Evolutionary conservation across 2,113 vertebrate genomes (phyloP).

Genomic region (Sula dactylatra): DNA sequence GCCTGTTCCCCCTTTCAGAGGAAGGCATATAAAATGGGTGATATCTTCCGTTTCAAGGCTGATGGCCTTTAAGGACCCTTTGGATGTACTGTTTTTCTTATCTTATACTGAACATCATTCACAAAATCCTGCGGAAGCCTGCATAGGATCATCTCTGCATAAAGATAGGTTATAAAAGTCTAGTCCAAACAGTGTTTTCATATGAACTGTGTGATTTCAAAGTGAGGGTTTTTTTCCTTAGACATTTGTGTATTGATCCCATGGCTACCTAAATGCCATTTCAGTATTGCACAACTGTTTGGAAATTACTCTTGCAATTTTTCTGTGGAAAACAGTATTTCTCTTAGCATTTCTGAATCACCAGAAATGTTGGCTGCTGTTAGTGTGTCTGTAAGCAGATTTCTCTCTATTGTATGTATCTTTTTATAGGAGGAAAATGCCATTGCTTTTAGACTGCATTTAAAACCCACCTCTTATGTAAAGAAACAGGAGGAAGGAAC

Average conservation of each 20-base stretch:
- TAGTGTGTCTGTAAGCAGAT: not conserved
- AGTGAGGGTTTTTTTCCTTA: not conserved
- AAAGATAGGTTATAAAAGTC: not conserved
- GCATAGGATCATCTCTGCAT: not conserved
- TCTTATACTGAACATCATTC: not conserved
- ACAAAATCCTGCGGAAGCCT: not conserved
- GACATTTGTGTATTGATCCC: not conserved
- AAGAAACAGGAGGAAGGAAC: not conserved
- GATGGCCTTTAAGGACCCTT: not conserved
- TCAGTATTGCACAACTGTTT: not conserved
- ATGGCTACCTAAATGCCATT: not conserved
- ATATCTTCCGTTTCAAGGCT: not conserved
- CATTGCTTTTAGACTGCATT: not conserved
- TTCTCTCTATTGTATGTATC: not conserved
- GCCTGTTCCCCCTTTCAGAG: not conserved
- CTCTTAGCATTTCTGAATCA: not conserved
- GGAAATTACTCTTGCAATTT: not conserved
- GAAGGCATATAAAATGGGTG: not conserved
- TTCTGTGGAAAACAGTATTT: not conserved
- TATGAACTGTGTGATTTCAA: not conserved
- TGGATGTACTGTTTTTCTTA: not conserved
- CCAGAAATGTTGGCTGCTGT: not conserved
- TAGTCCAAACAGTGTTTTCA: not conserved
- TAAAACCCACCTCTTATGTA: not conserved
- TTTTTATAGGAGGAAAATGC: not conserved